These are phyloP conservation scores for Oxystoma pomonae DNA, from an alignment of 2,888 invertebrate genomes.

Conservation along the genomic window DNA sequence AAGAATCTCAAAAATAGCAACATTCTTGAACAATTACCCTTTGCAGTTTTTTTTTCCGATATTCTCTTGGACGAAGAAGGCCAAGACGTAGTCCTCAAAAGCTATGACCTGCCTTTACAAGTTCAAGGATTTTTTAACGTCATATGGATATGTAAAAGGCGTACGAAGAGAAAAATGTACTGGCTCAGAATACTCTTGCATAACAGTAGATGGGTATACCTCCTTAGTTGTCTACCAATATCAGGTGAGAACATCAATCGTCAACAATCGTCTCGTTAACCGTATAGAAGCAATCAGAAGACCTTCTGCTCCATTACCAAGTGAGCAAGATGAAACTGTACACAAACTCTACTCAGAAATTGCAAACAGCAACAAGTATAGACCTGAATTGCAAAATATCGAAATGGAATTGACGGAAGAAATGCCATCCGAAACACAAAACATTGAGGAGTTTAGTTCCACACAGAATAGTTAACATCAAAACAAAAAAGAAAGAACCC, in stretches of 20 bases:
- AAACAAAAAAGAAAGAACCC: too few species aligned
- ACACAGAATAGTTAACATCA: not conserved
- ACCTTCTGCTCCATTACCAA: not conserved
- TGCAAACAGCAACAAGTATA: not conserved
- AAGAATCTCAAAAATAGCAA: too few species aligned
- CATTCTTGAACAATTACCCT: too few species aligned
- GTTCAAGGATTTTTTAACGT: too few species aligned
- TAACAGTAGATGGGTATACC: not conserved
- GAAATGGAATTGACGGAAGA: not conserved
- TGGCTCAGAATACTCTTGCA: too few species aligned
- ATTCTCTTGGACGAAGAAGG: too few species aligned
- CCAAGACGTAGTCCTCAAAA: too few species aligned
- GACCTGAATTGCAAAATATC: not conserved
- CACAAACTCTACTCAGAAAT: not conserved
- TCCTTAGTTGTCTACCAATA: not conserved
- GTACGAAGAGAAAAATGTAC: too few species aligned
- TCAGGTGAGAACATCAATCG: not conserved
- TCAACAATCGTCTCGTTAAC: too few species aligned
- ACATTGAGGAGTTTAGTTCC: not conserved
- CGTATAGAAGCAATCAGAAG: not conserved
- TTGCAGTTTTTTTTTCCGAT: too few species aligned
- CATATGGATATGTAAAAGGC: not conserved
- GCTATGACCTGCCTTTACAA: too few species aligned
- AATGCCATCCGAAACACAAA: not conserved
- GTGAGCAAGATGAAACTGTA: not conserved